phyloP scores from a whole-genome alignment of 2,797 vertebrate species.

The Falco berigora region DNA sequence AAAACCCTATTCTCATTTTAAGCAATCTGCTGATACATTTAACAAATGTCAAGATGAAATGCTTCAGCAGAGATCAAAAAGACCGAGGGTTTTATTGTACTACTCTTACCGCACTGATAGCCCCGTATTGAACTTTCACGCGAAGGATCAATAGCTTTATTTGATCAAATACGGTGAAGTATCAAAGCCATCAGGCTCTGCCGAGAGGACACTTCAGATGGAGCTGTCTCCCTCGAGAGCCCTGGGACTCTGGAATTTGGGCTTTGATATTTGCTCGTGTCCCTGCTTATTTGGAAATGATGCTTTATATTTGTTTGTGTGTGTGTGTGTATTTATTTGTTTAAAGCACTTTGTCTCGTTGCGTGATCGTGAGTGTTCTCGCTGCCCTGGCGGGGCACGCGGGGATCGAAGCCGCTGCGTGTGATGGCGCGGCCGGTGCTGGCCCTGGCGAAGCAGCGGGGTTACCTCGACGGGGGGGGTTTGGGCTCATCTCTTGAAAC shows the following conservation, averaged over 20 bases:
- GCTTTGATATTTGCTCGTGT: background rate
- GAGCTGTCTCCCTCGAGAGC: conserved; percentile 14
- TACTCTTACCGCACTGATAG: conserved; percentile 10
- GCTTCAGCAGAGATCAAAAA: conserved; percentile 60
- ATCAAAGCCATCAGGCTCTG: conserved; percentile 7
- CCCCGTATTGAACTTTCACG: conserved; percentile 32
- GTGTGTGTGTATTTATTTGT: background rate
- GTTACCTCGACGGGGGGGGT: fast-evolving
- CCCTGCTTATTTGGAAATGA: background rate
- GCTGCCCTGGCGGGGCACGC: fast-evolving
- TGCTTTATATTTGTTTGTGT: no score
- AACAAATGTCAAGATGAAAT: conserved; percentile 69
- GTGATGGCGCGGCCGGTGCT: fast-evolving
- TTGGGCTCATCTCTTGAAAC: background rate
- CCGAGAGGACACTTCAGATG: conserved; percentile 23
- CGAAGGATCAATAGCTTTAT: conserved; percentile 56
- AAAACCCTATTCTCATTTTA: conserved; percentile 39
- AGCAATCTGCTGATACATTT: conserved; percentile 55
- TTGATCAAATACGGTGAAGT: conserved; percentile 52
- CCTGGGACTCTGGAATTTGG: background rate
- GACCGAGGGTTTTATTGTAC: conserved; percentile 38
- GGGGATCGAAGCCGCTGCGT: background rate
- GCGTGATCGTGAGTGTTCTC: background rate
- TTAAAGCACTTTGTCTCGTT: background rate
- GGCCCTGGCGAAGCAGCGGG: background rate